These are phyloP conservation scores for Crematogaster levior DNA, from an alignment of 2,888 invertebrate species.

Conservation along the genomic window DNA sequence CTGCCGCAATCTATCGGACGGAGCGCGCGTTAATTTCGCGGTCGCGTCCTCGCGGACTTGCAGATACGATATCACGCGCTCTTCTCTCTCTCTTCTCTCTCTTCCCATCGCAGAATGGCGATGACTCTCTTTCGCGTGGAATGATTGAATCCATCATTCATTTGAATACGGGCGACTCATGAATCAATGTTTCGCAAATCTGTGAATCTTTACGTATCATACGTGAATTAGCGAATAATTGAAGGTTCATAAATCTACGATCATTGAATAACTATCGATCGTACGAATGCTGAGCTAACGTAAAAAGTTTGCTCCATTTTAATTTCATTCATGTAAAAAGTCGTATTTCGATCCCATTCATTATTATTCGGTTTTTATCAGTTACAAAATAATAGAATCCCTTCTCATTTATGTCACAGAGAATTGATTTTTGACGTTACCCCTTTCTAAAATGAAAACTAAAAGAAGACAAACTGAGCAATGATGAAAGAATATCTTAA, in stretches of 20 bases:
- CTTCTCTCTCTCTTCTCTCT: neutral
- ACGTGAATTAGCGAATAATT: neutral
- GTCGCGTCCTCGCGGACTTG: neutral
- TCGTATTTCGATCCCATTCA: neutral
- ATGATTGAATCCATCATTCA: neutral
- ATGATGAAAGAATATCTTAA: neutral
- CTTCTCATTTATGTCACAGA: neutral
- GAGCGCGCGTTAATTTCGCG: constrained; percentile 62
- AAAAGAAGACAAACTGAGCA: neutral
- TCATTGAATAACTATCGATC: neutral
- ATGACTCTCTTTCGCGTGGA: too few species aligned
- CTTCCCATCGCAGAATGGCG: neutral
- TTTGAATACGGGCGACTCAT: neutral
- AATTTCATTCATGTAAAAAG: neutral
- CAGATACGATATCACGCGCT: neutral
- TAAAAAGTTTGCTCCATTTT: neutral
- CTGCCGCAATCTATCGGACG: constrained; percentile 67
- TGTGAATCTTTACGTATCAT: neutral
- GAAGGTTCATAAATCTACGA: neutral
- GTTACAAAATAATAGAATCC: neutral
- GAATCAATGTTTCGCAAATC: neutral
- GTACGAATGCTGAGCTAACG: too few species aligned
- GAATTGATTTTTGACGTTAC: neutral
- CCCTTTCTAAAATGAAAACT: neutral
- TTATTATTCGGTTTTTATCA: neutral